Conservation (phyloP, 2,888 invertebrate genomes). For the Noctua pronuba region DNA sequence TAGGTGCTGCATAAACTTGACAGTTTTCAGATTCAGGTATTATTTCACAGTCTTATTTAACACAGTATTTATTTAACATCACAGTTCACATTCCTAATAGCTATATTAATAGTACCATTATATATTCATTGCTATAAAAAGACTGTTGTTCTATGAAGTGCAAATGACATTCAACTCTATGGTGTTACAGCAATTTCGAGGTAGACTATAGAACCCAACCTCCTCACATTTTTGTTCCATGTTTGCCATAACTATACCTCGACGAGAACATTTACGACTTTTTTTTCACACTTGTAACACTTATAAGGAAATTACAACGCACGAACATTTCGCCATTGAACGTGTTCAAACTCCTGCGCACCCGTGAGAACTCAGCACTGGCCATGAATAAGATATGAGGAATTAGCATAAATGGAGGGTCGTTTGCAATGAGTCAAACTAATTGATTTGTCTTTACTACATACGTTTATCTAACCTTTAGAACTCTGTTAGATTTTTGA, state of each 20-base stretch:
- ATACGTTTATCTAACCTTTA: background rate
- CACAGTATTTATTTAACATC: too few species aligned
- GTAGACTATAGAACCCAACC: background rate
- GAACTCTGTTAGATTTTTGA: background rate
- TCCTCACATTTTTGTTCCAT: background rate
- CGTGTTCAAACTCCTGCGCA: constrained; percentile 55
- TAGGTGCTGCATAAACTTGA: too few species aligned
- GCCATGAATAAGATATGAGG: constrained; percentile 62
- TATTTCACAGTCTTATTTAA: too few species aligned
- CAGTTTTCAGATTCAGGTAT: too few species aligned
- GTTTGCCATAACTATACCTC: background rate
- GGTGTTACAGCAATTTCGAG: background rate
- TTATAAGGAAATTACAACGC: constrained; percentile 61
- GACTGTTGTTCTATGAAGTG: too few species aligned
- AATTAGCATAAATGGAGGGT: constrained; percentile 63
- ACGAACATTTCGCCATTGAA: constrained; percentile 60
- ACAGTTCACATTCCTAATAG: too few species aligned
- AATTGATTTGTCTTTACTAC: constrained; percentile 47
- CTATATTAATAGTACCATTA: too few species aligned
- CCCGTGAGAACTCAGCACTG: constrained; percentile 64
- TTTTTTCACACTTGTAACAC: constrained; percentile 59
- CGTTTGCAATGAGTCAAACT: constrained; percentile 51
- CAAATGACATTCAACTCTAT: background rate
- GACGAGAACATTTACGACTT: constrained; percentile 43
- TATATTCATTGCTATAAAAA: too few species aligned